Evolutionary conservation across 2,888 invertebrate species (phyloP).

Genomic region (Periphyllus acericola): DNA sequence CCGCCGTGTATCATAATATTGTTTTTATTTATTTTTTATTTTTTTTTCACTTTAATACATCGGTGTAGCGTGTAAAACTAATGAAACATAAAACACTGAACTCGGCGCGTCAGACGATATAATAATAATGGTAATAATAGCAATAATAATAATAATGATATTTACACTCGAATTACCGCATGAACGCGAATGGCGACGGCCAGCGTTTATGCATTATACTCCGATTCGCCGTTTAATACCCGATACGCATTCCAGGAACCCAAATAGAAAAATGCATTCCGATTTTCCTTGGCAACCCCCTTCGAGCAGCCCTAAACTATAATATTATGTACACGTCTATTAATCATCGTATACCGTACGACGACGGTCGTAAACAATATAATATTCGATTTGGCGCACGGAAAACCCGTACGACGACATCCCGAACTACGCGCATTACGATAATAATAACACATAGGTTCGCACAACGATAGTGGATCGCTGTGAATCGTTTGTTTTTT

Average conservation of each 20-base stretch:
- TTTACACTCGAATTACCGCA: background rate
- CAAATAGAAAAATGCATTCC: background rate
- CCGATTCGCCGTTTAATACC: background rate
- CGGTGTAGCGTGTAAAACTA: background rate
- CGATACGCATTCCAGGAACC: background rate
- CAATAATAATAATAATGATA: background rate
- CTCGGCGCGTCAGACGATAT: background rate
- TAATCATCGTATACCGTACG: background rate
- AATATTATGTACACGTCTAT: background rate
- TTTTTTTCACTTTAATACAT: background rate
- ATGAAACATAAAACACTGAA: background rate
- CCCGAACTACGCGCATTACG: too few relatives aligned
- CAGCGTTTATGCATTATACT: background rate
- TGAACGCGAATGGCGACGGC: background rate
- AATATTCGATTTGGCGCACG: background rate
- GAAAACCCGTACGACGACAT: too few relatives aligned
- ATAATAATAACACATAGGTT: too few relatives aligned
- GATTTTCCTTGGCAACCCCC: constrained; percentile 50
- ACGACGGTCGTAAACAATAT: background rate
- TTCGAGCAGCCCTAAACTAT: background rate
- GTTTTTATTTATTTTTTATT: too few relatives aligned
- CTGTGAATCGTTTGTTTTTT: too few relatives aligned
- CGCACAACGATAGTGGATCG: too few relatives aligned
- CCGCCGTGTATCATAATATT: background rate
- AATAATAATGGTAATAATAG: background rate